These are phyloP conservation scores for Drosophila truncata DNA, from an alignment of 1,140 invertebrate genomes.

Conservation along the genomic window DNA sequence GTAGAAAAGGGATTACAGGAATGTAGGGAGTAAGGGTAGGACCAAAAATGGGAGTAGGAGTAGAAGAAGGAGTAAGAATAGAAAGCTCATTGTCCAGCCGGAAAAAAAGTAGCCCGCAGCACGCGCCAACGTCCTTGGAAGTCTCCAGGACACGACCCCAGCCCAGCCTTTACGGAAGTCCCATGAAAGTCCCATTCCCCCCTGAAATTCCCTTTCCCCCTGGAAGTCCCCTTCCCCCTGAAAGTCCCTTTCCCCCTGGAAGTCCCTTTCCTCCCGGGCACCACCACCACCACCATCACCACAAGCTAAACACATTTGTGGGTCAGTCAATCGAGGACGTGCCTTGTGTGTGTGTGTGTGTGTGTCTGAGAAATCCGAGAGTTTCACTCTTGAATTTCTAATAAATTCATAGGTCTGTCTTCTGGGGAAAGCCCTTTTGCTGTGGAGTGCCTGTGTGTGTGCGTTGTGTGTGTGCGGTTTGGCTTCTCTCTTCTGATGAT, in stretches of 20 bases:
- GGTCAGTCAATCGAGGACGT: constrained; percentile 69
- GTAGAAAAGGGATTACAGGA: not conserved
- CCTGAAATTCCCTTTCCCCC: not conserved
- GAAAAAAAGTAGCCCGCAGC: constrained; percentile 48
- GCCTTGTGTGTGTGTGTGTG: constrained; percentile 42
- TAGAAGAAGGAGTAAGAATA: not conserved
- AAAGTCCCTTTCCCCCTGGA: not conserved
- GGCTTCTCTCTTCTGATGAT: constrained; percentile 47
- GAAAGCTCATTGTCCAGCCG: not conserved
- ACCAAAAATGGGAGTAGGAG: not conserved
- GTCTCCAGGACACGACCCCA: not conserved
- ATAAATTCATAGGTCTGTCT: constrained; percentile 68
- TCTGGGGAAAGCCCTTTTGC: constrained; percentile 7
- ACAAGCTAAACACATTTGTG: constrained; percentile 63
- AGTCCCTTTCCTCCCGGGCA: not conserved
- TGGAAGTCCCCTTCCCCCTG: not conserved
- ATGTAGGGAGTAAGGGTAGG: not conserved
- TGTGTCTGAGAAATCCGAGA: constrained; percentile 56
- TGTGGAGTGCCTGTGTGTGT: constrained; percentile 4
- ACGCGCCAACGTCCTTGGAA: constrained; percentile 34
- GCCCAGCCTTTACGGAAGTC: not conserved
- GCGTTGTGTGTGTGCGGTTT: constrained; percentile 21
- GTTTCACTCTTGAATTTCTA: constrained; percentile 81
- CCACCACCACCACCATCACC: not conserved
- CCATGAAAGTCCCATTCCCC: not conserved